Base-by-base conservation (phyloP, 2,797 vertebrate species). In the Lacerta viridis region DNA sequence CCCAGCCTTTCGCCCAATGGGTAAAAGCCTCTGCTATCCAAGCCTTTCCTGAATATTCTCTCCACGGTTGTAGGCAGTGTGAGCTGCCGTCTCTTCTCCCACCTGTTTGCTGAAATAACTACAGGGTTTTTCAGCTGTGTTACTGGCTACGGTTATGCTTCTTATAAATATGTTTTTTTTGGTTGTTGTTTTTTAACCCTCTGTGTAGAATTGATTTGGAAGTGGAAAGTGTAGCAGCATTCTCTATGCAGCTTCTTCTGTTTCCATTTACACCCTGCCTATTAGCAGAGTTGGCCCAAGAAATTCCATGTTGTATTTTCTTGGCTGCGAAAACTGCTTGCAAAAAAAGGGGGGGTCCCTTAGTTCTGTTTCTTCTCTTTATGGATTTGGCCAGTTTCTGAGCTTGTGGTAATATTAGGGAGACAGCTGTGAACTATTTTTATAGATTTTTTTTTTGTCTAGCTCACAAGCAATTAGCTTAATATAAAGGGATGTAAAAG, bases 401-500 rank as follows among this genome's bases (percentile, higher is more conserved):
- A 66, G 81, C 15, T 18, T 69, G 25, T 17, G 10, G 33, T 71
- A 59, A 55, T 78, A 79, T 78, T 59, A 78, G 74, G 7, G 80
- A 88, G 81, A 78, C 87, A 84, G 87, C 87, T 84, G 87, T 71
- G 81, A 61, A 79, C 64, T 88, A 41, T 88, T 79, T 72, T 23
- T 84, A 59, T 84, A 78, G 41, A 29, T 69, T 55, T 9, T 64
- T 33, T 43, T 77, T 23, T 64, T 36, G 55, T 74, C 64, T 75
- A 8, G 29, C 20, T 3, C 18, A 46, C 79, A 82, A 46, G 46
- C 27, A 79, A 41, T 27, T 61, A 25, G n/a, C 39, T 55, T 80
- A 39, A 72, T 80, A 59, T 27, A 76, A 36, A 84, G 76, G 36
- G 46, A 39, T 59, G 20, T 33, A 72, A 46, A 69, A 46, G 36